phyloP scores from a whole-genome alignment of 2,113 vertebrate species.

The Phaethornis superciliosus region DNA sequence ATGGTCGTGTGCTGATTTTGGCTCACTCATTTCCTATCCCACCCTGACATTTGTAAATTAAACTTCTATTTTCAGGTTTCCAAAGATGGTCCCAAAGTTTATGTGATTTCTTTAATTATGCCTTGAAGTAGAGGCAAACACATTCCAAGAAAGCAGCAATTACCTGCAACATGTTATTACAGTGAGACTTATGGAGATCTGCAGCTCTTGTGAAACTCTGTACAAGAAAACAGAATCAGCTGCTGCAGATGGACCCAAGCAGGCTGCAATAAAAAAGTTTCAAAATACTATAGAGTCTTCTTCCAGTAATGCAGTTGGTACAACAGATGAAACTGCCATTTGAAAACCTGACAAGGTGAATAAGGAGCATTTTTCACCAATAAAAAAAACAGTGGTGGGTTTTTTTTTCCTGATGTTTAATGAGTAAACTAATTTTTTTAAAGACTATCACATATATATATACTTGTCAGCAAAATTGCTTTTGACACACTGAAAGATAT shows the following conservation, averaged over 20 bases:
- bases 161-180: slow-evolving; percentile 74
- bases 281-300: neutral
- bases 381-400: neutral
- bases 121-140: slow-evolving; percentile 68
- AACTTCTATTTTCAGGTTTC: slow-evolving; percentile 78
- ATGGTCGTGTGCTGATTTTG: slow-evolving; percentile 56
- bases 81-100: slow-evolving; percentile 65
- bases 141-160: slow-evolving; percentile 73
- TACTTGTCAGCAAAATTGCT: neutral
- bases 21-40: slow-evolving; percentile 63
- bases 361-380: neutral
- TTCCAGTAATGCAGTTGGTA: neutral
- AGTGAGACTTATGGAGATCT: slow-evolving; percentile 58
- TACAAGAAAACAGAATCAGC: slow-evolving; percentile 43
- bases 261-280: slow-evolving; percentile 30
- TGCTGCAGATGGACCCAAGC: slow-evolving; percentile 12
- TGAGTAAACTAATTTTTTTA: neutral
- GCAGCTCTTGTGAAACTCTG: slow-evolving; percentile 60
- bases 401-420: neutral
- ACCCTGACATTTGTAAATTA: slow-evolving; percentile 70
- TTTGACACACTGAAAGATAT: neutral
- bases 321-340: neutral
- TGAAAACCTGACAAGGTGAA: neutral
- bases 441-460: neutral
- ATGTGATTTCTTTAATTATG: slow-evolving; percentile 79